These are phyloP conservation scores for Caenorhabditis remanei DNA, from an alignment of 1,140 invertebrate genomes.

Conservation along the genomic window DNA sequence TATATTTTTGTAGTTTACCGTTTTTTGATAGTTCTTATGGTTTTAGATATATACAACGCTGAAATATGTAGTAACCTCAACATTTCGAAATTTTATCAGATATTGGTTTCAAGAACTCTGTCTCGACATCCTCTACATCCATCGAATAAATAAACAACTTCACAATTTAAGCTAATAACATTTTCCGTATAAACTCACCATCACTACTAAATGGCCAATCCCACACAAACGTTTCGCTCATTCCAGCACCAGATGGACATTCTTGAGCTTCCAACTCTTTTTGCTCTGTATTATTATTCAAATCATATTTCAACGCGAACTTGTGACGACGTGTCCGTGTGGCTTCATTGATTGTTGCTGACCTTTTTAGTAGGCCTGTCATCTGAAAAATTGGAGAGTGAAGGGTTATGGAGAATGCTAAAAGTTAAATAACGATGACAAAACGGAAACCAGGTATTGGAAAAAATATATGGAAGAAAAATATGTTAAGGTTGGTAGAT, in stretches of 20 bases:
- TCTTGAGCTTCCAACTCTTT: slow-evolving; percentile 40
- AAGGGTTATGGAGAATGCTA: too few species aligned
- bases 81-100: too few species aligned
- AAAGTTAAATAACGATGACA: background rate
- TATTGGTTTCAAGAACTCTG: too few species aligned
- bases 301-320: slow-evolving; percentile 56
- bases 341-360: slow-evolving; percentile 36
- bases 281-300: slow-evolving; percentile 60
- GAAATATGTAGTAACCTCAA: too few species aligned
- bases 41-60: slow-evolving; percentile 23
- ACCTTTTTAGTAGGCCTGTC: slow-evolving; percentile 23
- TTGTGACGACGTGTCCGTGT: slow-evolving; percentile 48
- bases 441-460: background rate
- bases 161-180: too few species aligned
- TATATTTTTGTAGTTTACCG: background rate
- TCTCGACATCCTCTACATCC: too few species aligned
- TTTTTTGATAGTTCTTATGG: background rate
- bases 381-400: slow-evolving; percentile 14
- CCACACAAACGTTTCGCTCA: slow-evolving; percentile 66
- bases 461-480: background rate
- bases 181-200: slow-evolving; percentile 48
- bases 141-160: too few species aligned
- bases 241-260: slow-evolving; percentile 35
- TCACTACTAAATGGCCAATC: slow-evolving; percentile 72
- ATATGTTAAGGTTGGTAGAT: too few species aligned